phyloP scores from a whole-genome alignment of 2,113 vertebrate species.

The Mystacornis crossleyi region DNA sequence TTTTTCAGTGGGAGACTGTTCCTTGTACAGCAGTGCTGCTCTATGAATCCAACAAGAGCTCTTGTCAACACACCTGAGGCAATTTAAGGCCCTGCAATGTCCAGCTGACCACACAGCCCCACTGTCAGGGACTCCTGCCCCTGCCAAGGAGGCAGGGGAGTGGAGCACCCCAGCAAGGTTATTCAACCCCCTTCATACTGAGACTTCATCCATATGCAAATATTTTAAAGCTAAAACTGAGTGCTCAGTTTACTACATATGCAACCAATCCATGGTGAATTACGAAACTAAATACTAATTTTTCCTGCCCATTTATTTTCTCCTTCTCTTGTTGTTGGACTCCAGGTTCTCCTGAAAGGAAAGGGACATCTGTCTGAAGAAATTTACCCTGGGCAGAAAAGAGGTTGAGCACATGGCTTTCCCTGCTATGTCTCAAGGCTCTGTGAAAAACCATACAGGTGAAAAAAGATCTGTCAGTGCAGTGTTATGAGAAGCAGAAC shows the following conservation, averaged over 20 bases:
- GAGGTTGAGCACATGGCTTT: conserved; percentile 52
- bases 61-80: neutral
- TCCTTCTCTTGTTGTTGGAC: neutral
- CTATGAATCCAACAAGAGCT: neutral
- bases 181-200: neutral
- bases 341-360: conserved; percentile 5
- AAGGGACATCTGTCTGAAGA: conserved; percentile 38
- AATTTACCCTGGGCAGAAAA: conserved; percentile 17
- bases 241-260: neutral
- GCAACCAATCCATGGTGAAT: conserved; percentile 5
- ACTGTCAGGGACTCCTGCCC: neutral
- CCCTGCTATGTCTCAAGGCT: conserved; percentile 5
- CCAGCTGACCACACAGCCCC: neutral
- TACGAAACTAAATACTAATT: neutral
- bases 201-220: neutral
- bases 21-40: neutral
- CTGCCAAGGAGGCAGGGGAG: neutral
- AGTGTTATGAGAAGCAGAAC: conserved; percentile 55
- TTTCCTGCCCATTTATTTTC: conserved; percentile 40
- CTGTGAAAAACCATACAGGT: conserved; percentile 30
- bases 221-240: neutral
- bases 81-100: neutral
- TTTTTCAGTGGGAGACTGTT: neutral
- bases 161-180: neutral
- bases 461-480: conserved; percentile 42